Percentiles rank a stretch among this genome's conserved stretches.
phyloP scores from a whole-genome alignment of 2,113 vertebrate species.

The Eonycteris spelaea region DNA sequence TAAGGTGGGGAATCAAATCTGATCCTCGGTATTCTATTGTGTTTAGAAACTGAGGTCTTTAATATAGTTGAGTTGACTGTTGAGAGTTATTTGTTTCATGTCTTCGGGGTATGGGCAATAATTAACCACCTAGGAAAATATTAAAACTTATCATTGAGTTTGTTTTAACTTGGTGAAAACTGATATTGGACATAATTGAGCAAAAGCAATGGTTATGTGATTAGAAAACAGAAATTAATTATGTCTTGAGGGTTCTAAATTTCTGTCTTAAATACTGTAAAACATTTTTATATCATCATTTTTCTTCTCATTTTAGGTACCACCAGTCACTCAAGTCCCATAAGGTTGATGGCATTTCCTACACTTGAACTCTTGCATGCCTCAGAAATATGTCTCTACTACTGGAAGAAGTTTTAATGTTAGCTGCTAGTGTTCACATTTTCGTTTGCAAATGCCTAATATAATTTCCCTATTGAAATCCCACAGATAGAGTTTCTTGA shows the following conservation, averaged over 20 bases:
- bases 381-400: background rate
- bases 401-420: background rate
- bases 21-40: background rate
- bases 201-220: background rate
- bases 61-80: background rate
- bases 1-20: background rate
- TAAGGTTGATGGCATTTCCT: background rate
- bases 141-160: background rate
- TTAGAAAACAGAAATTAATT: background rate
- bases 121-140: background rate
- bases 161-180: background rate
- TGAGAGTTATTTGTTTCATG: background rate
- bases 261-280: conserved; percentile 9
- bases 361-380: background rate
- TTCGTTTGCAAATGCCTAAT: background rate
- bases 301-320: background rate
- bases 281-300: background rate
- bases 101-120: background rate
- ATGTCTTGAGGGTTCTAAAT: background rate
- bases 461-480: background rate
- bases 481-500: background rate
- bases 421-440: background rate
- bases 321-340: background rate
- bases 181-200: background rate
- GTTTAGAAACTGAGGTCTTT: background rate